Percentiles rank a stretch among this genome's conserved stretches.
Conservation (phyloP, 2,797 vertebrate species). For the Delichon dasypus region DNA sequence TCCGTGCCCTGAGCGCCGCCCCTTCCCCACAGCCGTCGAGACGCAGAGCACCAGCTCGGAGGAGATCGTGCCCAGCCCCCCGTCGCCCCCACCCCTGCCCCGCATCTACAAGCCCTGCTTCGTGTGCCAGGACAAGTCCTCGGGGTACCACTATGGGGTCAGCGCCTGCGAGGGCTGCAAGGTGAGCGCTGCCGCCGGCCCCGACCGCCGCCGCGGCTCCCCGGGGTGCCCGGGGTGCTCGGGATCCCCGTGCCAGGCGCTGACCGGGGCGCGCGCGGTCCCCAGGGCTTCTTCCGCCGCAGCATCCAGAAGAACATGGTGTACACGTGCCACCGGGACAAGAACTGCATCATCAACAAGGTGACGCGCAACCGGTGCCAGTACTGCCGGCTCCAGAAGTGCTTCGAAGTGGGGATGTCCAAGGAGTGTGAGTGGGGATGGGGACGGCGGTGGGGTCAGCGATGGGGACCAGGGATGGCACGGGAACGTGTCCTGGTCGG, state of each 20-base stretch:
- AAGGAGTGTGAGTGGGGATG: constrained; percentile 90
- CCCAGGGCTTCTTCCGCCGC: constrained; percentile 94
- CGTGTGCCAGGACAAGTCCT: constrained; percentile 89
- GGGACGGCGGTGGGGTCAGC: neutral
- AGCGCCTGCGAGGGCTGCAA: constrained; percentile 90
- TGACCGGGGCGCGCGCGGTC: neutral
- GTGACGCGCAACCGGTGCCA: constrained; percentile 98
- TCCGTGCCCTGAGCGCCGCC: neutral
- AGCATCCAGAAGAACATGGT: constrained; percentile 99
- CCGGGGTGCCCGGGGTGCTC: neutral
- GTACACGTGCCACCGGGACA: constrained; percentile 97
- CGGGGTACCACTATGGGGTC: constrained; percentile 89
- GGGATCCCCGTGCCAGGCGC: rapidly evolving
- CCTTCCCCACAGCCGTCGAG: constrained; percentile 79
- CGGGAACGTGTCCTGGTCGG: neutral
- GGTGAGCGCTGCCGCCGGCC: constrained; percentile 65
- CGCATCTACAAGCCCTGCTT: constrained; percentile 91
- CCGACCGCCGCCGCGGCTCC: rapidly evolving
- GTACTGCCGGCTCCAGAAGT: constrained; percentile 98
- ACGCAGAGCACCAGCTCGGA: constrained; percentile 89
- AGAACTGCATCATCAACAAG: constrained; percentile 99
- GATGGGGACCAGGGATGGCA: neutral
- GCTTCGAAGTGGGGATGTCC: constrained; percentile 98
- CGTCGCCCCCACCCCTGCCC: constrained; percentile 82
- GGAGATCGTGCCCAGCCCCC: constrained; percentile 87